Evolutionary conservation across 2,888 invertebrate species (phyloP).

Genomic region (Eledona agricola): DNA sequence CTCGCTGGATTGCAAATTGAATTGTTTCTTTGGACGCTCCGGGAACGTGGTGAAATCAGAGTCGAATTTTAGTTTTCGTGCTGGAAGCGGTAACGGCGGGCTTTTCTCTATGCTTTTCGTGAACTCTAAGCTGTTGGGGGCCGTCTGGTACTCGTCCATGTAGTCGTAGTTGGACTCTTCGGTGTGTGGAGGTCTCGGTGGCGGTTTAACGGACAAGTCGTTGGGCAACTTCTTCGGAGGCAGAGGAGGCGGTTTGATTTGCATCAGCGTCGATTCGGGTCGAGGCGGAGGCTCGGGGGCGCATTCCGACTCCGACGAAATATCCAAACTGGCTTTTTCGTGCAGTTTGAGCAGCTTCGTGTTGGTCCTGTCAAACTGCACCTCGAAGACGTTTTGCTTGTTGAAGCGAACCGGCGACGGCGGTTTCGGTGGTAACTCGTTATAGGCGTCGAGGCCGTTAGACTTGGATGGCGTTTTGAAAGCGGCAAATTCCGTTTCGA

Average conservation of each 20-base stretch:
- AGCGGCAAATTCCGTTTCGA: constrained; percentile 63
- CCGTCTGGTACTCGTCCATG: constrained; percentile 63
- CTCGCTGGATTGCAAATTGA: constrained; percentile 54
- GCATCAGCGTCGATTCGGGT: constrained; percentile 68
- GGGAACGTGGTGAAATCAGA: constrained; percentile 61
- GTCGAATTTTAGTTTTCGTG: constrained; percentile 65
- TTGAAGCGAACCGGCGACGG: constrained; percentile 42
- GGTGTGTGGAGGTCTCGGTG: constrained; percentile 70
- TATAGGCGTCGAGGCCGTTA: constrained; percentile 25
- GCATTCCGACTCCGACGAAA: constrained; percentile 58
- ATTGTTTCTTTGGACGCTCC: constrained; percentile 59
- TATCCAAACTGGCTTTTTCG: constrained; percentile 57
- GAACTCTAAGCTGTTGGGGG: constrained; percentile 49
- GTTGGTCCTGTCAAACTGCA: constrained; percentile 53
- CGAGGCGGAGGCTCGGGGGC: constrained; percentile 76
- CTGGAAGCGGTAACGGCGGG: constrained; percentile 71
- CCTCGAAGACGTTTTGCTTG: constrained; percentile 60
- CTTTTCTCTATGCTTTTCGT: constrained; percentile 57
- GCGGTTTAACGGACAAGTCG: constrained; percentile 70
- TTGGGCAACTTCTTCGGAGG: constrained; percentile 75
- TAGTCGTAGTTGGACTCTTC: constrained; percentile 68
- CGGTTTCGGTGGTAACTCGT: too few species aligned
- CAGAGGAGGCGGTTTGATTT: constrained; percentile 76
- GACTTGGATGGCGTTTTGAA: constrained; percentile 14
- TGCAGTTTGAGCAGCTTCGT: constrained; percentile 48